Evolutionary conservation across 2,113 vertebrate species (phyloP), one percentile per base, ranked within the genome.

Genomic region (Elaphurus davidianus): DNA sequence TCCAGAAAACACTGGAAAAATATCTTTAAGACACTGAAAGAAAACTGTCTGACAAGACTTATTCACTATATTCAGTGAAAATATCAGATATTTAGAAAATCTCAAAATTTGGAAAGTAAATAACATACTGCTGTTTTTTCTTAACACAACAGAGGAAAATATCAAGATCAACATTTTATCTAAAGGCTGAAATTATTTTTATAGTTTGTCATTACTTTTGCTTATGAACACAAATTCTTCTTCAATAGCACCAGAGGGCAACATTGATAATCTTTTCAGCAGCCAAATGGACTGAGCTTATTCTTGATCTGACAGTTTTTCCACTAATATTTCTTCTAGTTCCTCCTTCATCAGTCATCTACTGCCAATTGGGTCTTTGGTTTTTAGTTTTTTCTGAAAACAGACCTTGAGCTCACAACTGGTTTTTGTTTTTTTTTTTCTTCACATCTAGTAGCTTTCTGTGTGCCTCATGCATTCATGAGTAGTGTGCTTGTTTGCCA

Each of bases 281-380:
- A 74, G 71, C 71, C 71, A 43, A 25, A 14, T 43, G 21, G 71
- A 13, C 71, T 40, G 67, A 40, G 21, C 71, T 74, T 43, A 74
- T 25, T 99, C 99, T 45, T 99, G 95, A 97, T 99, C 97, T 94
- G 99, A 99, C 98, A 99, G 98, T 98, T 98, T 98, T 98, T 99
- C 99, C 91, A 99, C 99, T 98, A 99, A 98, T 98, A 99, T 87
- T 98, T 98, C 98, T 98, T 99, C 99, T 98, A 99, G 98, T 98
- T 99, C 99, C 96, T 99, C 99, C 99, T 99, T 99, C 92, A 98
- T 99, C 97, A 99, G 98, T 99, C 99, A 99, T 98, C 99, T 99
- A 99, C 99, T 99, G 43, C 99, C 98, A 97, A 98, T 98, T 82
- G 99, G 98, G 94, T 99, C 98, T 92, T 99, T 99, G 99, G 36